Conservation (phyloP, 1,140 invertebrate genomes). For the Drosophila aff. region DNA sequence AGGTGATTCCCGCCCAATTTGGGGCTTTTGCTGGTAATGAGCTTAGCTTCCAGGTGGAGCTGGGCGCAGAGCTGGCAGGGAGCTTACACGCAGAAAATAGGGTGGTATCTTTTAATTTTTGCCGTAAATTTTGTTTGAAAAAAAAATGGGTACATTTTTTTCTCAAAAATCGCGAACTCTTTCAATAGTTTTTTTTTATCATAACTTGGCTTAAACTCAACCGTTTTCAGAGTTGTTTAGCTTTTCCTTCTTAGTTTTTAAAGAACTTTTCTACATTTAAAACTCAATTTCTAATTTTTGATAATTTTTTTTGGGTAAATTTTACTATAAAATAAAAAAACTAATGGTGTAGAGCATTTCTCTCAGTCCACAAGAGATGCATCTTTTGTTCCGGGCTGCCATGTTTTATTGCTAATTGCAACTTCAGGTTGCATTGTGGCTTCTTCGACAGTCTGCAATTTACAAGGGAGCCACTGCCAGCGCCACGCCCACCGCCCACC, state of each 20-base stretch:
- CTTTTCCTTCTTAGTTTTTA: too few relatives aligned
- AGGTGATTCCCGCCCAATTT: conserved; percentile 17
- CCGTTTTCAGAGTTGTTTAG: too few relatives aligned
- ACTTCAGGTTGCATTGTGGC: conserved; percentile 67
- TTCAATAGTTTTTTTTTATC: too few relatives aligned
- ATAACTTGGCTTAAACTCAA: too few relatives aligned
- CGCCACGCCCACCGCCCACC: background rate
- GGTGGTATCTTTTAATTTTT: background rate
- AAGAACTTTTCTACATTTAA: too few relatives aligned
- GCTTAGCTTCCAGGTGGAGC: conserved; percentile 11
- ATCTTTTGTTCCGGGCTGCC: conserved; percentile 38
- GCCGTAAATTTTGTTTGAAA: background rate
- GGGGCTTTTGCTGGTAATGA: conserved; percentile 23
- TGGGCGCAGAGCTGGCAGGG: too few relatives aligned
- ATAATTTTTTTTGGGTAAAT: too few relatives aligned
- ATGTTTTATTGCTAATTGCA: conserved; percentile 72
- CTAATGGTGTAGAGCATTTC: background rate
- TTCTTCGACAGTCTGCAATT: conserved; percentile 30
- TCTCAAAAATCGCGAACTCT: too few relatives aligned
- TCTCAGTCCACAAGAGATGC: conserved; percentile 15
- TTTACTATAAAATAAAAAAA: background rate
- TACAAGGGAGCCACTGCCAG: conserved; percentile 2
- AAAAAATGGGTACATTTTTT: too few relatives aligned
- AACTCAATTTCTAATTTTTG: too few relatives aligned
- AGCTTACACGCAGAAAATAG: background rate